Evolutionary conservation across 2,797 vertebrate genomes (phyloP), one percentile per base, ranked within the genome.

Genomic region (Intellagama lesueurii): DNA sequence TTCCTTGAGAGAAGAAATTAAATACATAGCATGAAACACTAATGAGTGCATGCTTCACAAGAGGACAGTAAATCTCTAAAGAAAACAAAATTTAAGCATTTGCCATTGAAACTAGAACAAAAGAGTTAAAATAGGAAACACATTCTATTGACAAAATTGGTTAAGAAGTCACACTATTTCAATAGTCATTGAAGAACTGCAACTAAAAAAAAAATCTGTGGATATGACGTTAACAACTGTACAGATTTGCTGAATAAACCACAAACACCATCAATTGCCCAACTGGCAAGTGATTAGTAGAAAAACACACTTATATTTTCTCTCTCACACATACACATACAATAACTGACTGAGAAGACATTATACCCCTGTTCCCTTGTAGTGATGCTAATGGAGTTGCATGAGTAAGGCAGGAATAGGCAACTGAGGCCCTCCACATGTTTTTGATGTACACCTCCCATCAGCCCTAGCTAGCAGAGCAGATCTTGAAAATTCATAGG

Each of bases 141-240:
- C 76, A 44, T 73, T 88, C 81, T 56, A 86, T 88, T 86, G 90
- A 91, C 8, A 91, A 85, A 88, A 92, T 91, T 89, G 24, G 88
- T 32, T 89, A 87, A 80, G 81, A 91, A 87, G 22, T 88, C 66
- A 92, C 90, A 93, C 84, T 90, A 30, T 24, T 90, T 92, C 90
- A 91, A 92, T 90, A 52, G n/a, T 2, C 24, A 30, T 28, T 70
- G 68, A 70, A 30, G 17, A 30, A 8, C 26, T 30, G 68, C 26
- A 28, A 70, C 52, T 56, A 56, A 56, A 56, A 56, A 52, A 4
- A 9, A 32, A 32, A 79, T 35, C 5, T 40, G 68, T n/a, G 14
- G 82, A 44, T 16, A 44, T 64, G 49, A 30, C 24, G 7, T 66
- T 30, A 64, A 83, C 16, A 47, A 47, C 11, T 77, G 24, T 24